A percentile compares a stretch with the other conserved stretches of the same genome.
These are phyloP conservation scores for Conomelus anceps DNA, from an alignment of 2,888 invertebrate genomes.

Conservation along the genomic window DNA sequence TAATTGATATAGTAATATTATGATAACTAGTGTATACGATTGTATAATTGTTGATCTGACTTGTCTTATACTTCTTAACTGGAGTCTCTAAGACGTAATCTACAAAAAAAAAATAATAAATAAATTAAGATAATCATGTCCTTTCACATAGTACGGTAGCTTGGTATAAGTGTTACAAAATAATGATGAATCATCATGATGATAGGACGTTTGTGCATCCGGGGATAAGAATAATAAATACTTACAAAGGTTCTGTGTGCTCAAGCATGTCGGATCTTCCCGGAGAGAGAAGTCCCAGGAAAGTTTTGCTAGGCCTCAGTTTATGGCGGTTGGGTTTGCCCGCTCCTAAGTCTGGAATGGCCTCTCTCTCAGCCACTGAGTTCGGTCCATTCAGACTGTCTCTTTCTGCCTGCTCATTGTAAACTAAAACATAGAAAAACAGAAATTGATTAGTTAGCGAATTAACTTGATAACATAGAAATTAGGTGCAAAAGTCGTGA, in stretches of 20 bases:
- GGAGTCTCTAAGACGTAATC: too few species aligned
- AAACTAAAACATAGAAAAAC: conserved; percentile 39
- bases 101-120: too few species aligned
- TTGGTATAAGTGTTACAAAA: too few species aligned
- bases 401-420: conserved; percentile 45
- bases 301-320: conserved; percentile 31
- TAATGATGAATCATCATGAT: not conserved
- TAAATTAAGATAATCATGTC: too few species aligned
- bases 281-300: conserved; percentile 39
- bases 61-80: too few species aligned
- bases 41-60: too few species aligned
- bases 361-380: conserved; percentile 39
- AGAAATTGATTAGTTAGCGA: too few species aligned
- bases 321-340: conserved; percentile 33
- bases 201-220: not conserved
- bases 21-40: too few species aligned
- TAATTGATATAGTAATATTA: too few species aligned
- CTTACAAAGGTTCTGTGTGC: conserved; percentile 46
- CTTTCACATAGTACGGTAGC: too few species aligned
- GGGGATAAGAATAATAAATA: not conserved
- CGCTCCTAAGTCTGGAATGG: conserved; percentile 39
- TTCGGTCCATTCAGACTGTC: conserved; percentile 47
- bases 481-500: too few species aligned
- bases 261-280: conserved; percentile 41
- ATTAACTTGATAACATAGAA: too few species aligned